Evolutionary conservation across 1,140 invertebrate species (phyloP), one percentile per base, ranked within the genome.

Genomic region (Ceratina japonica): DNA sequence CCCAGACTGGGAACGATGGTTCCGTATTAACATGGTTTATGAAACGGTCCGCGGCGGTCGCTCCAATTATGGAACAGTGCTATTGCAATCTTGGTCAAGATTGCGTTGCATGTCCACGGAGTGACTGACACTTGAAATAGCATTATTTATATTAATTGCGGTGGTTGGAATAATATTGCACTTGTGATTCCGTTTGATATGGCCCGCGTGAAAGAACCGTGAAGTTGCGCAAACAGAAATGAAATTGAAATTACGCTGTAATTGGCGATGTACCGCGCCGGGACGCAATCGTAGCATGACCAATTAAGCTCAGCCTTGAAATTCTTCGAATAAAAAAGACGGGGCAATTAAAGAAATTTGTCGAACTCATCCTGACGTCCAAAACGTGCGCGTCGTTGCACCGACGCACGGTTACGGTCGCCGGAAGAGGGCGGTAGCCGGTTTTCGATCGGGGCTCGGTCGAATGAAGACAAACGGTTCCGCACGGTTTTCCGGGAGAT

Each of bases 381-480:
- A 44, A 65, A 49, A n/a, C n/a, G n/a, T n/a, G n/a, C n/a, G n/a
- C n/a, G n/a, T n/a, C n/a, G n/a, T 44, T 44, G 5, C 5, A 44
- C 37, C 37, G 37, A 10, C 5, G 10, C 27, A 31, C 27, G 27
- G 37, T 44, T 31, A 31, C 65, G 24, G 37, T 15, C 37, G 2
- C n/a, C 76, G 80, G 78, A 69, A 64, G 59, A 65, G 70, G 51
- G 59, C 74, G 75, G 68, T 77, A 81, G 85, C 59, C 84, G 79
- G 59, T 66, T 79, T 59, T 85, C 81, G 56, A 78, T 79, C 61
- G 61, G 62, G 65, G 51, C 62, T 44, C 37, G n/a, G 44, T 61
- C 69, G 74, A 79, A 86, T 85, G 83, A 79, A 86, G 86, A 87
- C 86, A 87, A 87, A 87, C 85, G 85, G 82, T 63, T 27, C 8